Evolutionary conservation across 2,113 vertebrate species (phyloP).

Genomic region (Psophia crepitans): DNA sequence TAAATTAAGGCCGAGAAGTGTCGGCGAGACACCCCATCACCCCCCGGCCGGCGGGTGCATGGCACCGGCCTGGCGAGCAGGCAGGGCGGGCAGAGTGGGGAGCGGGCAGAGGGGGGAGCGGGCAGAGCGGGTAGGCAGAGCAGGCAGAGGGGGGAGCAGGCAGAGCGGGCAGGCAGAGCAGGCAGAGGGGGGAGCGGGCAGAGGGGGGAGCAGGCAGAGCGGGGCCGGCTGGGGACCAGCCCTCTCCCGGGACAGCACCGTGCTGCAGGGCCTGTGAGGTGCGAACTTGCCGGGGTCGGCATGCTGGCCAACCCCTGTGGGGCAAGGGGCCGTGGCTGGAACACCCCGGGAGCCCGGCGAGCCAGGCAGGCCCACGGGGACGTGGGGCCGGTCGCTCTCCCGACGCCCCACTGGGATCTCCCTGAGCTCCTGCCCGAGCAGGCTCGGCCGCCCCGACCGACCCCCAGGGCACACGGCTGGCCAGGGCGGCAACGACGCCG

Average conservation of each 20-base stretch:
- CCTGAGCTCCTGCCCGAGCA: not conserved
- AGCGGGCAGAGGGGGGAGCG: no score
- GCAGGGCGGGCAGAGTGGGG: not conserved
- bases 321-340: accelerated
- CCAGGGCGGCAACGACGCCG: accelerated
- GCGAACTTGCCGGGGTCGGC: not conserved
- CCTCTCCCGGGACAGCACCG: not conserved
- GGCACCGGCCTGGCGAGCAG: not conserved
- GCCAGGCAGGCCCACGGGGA: not conserved
- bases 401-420: accelerated
- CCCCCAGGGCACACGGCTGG: not conserved
- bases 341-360: not conserved
- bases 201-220: not conserved
- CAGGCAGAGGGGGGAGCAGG: not conserved
- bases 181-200: not conserved
- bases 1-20: not conserved
- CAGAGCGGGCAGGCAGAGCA: not conserved
- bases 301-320: accelerated
- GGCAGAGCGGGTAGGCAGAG: no score
- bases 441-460: accelerated
- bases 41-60: accelerated
- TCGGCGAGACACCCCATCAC: accelerated
- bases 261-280: no score
- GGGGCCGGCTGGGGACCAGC: not conserved
- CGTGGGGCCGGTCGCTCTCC: accelerated